These are phyloP conservation scores for Ophthalmolycus amberensis DNA, from an alignment of 2,113 vertebrate genomes.

Conservation along the genomic window DNA sequence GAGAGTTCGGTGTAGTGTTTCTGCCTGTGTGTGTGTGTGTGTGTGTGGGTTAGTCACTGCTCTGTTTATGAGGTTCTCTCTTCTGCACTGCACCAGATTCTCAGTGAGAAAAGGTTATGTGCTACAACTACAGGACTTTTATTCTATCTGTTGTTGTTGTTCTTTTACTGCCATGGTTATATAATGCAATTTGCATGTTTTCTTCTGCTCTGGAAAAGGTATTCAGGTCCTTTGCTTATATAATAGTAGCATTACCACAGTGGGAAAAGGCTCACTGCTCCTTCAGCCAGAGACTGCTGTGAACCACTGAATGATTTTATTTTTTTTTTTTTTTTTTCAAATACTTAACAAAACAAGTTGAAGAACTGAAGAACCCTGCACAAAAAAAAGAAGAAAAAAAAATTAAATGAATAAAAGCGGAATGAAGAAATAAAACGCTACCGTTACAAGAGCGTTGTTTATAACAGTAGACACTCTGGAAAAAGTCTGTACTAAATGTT, in stretches of 20 bases:
- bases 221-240: constrained; percentile 10
- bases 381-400: no score
- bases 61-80: constrained; percentile 38
- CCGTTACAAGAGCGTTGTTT: constrained; percentile 58
- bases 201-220: background rate
- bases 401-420: no score
- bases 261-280: background rate
- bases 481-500: constrained; percentile 28
- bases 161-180: constrained; percentile 24
- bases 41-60: constrained; percentile 34
- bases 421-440: constrained; percentile 72
- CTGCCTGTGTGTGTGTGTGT: background rate
- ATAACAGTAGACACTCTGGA: constrained; percentile 69
- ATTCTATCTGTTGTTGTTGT: constrained; percentile 13
- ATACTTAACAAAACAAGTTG: no score
- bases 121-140: constrained; percentile 17
- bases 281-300: no score
- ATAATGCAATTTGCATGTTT: constrained; percentile 5
- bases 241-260: background rate
- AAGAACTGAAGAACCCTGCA: no score
- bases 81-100: constrained; percentile 33
- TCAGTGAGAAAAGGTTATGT: constrained; percentile 53
- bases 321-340: no score
- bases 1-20: constrained; percentile 26
- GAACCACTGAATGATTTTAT: no score